These are phyloP conservation scores for Cephus cinctus DNA, from an alignment of 1,140 invertebrate genomes.

Conservation along the genomic window DNA sequence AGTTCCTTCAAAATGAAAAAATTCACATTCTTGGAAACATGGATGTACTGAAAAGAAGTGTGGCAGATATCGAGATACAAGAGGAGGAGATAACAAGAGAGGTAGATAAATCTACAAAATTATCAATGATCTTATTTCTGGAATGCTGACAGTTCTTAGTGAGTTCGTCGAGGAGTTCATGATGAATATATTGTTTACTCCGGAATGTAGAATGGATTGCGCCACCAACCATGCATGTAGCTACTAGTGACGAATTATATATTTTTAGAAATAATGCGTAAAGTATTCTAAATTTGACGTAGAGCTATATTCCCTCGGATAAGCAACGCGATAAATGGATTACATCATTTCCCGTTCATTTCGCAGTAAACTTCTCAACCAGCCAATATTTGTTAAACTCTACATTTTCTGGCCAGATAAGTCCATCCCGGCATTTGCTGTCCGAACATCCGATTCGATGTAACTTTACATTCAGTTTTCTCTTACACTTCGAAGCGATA, in stretches of 20 bases:
- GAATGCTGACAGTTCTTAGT: conserved; percentile 2
- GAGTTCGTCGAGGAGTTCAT: background rate
- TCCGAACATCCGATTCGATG: no score
- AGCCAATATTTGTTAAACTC: no score
- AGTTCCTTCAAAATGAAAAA: conserved; percentile 51
- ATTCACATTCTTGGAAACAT: conserved; percentile 49
- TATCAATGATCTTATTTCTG: conserved; percentile 9
- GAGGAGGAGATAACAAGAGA: conserved; percentile 82
- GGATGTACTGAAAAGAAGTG: conserved; percentile 68
- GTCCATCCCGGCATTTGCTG: no score
- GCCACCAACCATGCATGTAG: background rate
- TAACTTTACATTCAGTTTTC: no score
- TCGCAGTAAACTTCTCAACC: no score
- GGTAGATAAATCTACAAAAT: conserved; percentile 54
- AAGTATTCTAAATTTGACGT: no score
- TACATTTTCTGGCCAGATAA: no score
- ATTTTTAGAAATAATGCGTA: no score
- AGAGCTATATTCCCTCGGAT: no score
- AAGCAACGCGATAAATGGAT: no score
- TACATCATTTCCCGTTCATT: no score
- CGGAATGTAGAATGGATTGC: background rate
- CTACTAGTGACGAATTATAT: background rate
- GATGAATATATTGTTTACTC: conserved; percentile 2
- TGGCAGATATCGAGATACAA: conserved; percentile 77
- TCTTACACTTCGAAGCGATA: no score